phyloP scores from a whole-genome alignment of 2,888 invertebrate genomes.

The Neoaliturus tenellus region DNA sequence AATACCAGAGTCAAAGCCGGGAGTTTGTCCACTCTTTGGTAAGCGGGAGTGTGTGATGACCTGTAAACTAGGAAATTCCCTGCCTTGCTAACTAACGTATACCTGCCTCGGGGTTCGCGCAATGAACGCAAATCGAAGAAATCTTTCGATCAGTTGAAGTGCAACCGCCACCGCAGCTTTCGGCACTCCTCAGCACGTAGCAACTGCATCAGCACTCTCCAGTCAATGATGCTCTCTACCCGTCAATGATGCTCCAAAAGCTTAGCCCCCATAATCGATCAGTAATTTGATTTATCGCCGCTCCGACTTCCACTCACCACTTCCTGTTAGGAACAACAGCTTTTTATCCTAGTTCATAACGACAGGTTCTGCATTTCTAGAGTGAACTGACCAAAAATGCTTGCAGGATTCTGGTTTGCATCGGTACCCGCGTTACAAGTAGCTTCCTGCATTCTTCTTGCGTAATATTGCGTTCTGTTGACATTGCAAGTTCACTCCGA shows the following conservation, averaged over 20 bases:
- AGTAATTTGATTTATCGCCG: slow-evolving; percentile 1
- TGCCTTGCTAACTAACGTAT: too few species aligned
- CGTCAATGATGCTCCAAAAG: background rate
- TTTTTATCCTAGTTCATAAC: slow-evolving; percentile 19
- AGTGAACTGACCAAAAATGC: slow-evolving; percentile 18
- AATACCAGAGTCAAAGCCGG: too few species aligned
- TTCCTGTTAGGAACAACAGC: slow-evolving; percentile 14
- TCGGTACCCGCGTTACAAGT: background rate
- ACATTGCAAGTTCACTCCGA: background rate
- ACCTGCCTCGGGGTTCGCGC: too few species aligned
- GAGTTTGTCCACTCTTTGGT: too few species aligned
- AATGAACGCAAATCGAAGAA: too few species aligned
- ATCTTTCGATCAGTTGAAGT: too few species aligned
- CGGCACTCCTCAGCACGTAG: background rate
- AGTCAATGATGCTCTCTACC: too few species aligned
- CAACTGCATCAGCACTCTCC: background rate
- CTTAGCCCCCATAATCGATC: background rate
- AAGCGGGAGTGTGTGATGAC: too few species aligned
- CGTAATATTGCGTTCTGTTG: background rate
- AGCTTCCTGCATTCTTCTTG: background rate
- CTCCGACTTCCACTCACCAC: background rate
- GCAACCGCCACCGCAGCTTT: background rate
- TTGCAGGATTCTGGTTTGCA: background rate
- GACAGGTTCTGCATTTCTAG: slow-evolving; percentile 36
- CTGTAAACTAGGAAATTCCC: too few species aligned